These are phyloP conservation scores for Caenorhabditis afra DNA, from an alignment of 2,888 invertebrate species.

Conservation along the genomic window DNA sequence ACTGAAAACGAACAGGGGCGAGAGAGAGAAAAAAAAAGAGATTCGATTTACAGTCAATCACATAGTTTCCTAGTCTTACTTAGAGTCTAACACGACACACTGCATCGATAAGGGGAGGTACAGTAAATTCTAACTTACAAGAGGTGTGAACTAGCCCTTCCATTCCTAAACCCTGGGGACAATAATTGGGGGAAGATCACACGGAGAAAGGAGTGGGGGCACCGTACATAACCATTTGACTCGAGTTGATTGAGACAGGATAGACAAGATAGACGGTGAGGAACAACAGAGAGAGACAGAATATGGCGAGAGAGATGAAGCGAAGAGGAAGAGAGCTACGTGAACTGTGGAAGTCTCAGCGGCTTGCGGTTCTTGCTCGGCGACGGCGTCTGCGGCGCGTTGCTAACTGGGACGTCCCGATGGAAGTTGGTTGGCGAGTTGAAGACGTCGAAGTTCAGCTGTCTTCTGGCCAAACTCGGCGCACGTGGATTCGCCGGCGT, in stretches of 20 bases:
- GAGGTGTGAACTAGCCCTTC: slow-evolving; percentile 46
- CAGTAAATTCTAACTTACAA: slow-evolving; percentile 4
- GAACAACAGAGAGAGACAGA: slow-evolving; percentile 14
- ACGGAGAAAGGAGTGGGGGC: slow-evolving; percentile 8
- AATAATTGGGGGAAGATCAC: slow-evolving; percentile 23
- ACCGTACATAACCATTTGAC: slow-evolving; percentile 4
- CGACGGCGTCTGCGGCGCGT: background rate
- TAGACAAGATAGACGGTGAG: background rate
- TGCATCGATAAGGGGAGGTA: too few relatives aligned
- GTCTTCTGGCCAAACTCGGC: background rate
- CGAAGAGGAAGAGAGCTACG: background rate
- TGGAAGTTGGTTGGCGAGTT: slow-evolving; percentile 20
- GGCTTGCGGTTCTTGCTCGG: background rate
- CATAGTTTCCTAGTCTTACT: slow-evolving; percentile 10
- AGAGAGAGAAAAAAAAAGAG: background rate
- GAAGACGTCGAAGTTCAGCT: background rate
- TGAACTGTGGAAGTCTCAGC: background rate
- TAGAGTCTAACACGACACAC: too few relatives aligned
- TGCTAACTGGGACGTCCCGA: background rate
- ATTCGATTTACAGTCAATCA: slow-evolving; percentile 29
- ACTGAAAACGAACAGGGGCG: too few relatives aligned
- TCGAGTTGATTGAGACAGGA: too few relatives aligned
- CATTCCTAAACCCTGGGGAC: slow-evolving; percentile 44
- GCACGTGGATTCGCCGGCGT: slow-evolving; percentile 5
- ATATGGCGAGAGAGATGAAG: slow-evolving; percentile 16